Base-by-base conservation (phyloP, 30 jellyfish, hydroid and myxozoan genomes). In the Aurelia aurita complex sp. Pacific region DNA sequence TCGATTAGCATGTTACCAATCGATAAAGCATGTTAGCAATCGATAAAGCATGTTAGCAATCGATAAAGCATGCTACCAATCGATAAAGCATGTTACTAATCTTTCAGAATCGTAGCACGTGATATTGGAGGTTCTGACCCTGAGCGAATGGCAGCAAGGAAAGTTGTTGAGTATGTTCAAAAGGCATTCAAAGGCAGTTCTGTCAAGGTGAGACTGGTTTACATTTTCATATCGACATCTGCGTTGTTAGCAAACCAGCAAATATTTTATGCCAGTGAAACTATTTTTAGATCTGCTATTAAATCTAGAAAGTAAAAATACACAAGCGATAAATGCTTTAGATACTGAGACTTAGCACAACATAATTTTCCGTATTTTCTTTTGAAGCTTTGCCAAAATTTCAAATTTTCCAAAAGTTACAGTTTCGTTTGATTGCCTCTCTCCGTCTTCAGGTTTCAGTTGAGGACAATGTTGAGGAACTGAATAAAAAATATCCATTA, bases 91-190 rank as follows among this genome's bases (percentile, higher is more conserved):
- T 60, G 32, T 23, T 1, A 13, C 67, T 3, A 64, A 16, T 38
- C 4, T 74, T 17, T 23, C 65, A 94, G 99, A 51, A 67, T 89
- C 43, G 90, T 89, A 35, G 97, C 99, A 16, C 89, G 97, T 68
- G 99, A 94, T 59, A 89, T 89, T 77, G 99, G 99, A 10, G 99
- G 99, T 8, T 94, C 99, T 16, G 99, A 94, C 79, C 99, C 99
- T 2, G 99, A 94, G 73, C 80, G 97, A 54, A 89, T 94, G 99
- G 92, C 97, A 8, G 97, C 99, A 17, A 74, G 55, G 54, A 88
- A 63, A 35, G 96, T 86, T 19, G 97, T 36, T 16, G 92, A 88
- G 63, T 94, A 88, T 72, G 83, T 89, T 14, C 74, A 68, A 11
- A 69, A 89, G 34, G 82, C 68, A 32, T 94, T 94, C 69, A 29